phyloP scores from a whole-genome alignment of 2,797 vertebrate genomes.

The Xyrichtys novacula region DNA sequence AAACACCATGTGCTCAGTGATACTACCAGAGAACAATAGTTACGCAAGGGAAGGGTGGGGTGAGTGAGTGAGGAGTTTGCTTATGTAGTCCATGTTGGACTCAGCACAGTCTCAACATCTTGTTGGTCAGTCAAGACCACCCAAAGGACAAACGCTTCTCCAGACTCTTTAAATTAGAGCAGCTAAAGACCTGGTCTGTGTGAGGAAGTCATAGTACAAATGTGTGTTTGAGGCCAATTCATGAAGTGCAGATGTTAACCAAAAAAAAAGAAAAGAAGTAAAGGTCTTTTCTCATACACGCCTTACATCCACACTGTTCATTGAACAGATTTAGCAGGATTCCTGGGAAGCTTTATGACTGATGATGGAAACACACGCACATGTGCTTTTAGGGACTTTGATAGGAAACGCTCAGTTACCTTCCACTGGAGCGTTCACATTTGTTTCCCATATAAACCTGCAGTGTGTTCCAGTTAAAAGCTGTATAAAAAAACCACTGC shows the following conservation, averaged over 20 bases:
- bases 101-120: slow-evolving; percentile 12
- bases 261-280: too few species aligned
- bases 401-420: slow-evolving; percentile 26
- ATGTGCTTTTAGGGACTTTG: slow-evolving; percentile 39
- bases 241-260: slow-evolving; percentile 54
- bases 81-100: slow-evolving; percentile 23
- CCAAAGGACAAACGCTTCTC: slow-evolving; percentile 52
- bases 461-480: slow-evolving; percentile 34
- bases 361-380: slow-evolving; percentile 35
- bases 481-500: slow-evolving; percentile 37
- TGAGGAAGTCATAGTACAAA: background rate
- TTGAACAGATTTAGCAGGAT: slow-evolving; percentile 40
- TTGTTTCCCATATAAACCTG: slow-evolving; percentile 37
- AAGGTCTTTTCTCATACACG: background rate
- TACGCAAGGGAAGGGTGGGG: slow-evolving; percentile 30
- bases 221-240: slow-evolving; percentile 15
- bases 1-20: slow-evolving; percentile 21
- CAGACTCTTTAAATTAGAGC: slow-evolving; percentile 46
- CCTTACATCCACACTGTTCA: background rate
- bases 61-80: slow-evolving; percentile 23
- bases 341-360: slow-evolving; percentile 7
- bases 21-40: slow-evolving; percentile 29
- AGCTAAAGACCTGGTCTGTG: slow-evolving; percentile 20
- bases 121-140: slow-evolving; percentile 56
- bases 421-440: slow-evolving; percentile 35